Evolutionary conservation across 2,888 invertebrate species (phyloP).

Genomic region (Pherbina coryleti): DNA sequence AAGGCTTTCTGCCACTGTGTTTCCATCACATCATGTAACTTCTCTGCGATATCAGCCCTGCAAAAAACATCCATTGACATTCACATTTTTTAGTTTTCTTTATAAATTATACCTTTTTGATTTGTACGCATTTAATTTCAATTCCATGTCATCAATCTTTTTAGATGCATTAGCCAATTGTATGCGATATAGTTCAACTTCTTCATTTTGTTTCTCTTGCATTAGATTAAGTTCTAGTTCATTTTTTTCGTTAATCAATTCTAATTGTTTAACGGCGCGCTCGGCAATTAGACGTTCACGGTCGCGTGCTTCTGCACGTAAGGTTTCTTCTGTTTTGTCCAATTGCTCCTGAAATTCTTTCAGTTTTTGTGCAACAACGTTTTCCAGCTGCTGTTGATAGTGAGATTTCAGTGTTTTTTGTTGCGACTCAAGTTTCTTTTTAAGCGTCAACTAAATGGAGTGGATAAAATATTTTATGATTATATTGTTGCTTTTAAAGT

Average conservation of each 20-base stretch:
- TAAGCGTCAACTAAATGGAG: slow-evolving; percentile 70
- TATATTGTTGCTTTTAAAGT: not conserved
- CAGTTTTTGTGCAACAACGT: slow-evolving; percentile 81
- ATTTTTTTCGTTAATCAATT: slow-evolving; percentile 79
- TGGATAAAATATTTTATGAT: not conserved
- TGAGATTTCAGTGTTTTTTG: slow-evolving; percentile 79
- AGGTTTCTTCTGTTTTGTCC: slow-evolving; percentile 76
- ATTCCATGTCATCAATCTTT: slow-evolving; percentile 77
- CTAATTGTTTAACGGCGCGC: slow-evolving; percentile 79
- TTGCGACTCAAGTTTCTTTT: slow-evolving; percentile 74
- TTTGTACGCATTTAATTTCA: slow-evolving; percentile 69
- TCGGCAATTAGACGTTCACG: slow-evolving; percentile 78
- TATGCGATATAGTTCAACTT: slow-evolving; percentile 79
- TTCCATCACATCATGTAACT: slow-evolving; percentile 84
- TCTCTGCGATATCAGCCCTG: slow-evolving; percentile 79
- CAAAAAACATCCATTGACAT: slow-evolving; percentile 49
- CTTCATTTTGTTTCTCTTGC: slow-evolving; percentile 84
- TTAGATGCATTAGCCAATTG: slow-evolving; percentile 79
- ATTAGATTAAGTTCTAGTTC: slow-evolving; percentile 80
- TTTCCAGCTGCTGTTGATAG: slow-evolving; percentile 85
- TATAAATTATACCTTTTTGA: slow-evolving; percentile 58
- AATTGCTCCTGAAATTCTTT: slow-evolving; percentile 83
- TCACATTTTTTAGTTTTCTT: not conserved
- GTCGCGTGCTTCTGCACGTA: slow-evolving; percentile 75
- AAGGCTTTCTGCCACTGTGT: slow-evolving; percentile 84